Evolutionary conservation across 1,140 invertebrate species (phyloP).

Genomic region (Aleiodes sp.): DNA sequence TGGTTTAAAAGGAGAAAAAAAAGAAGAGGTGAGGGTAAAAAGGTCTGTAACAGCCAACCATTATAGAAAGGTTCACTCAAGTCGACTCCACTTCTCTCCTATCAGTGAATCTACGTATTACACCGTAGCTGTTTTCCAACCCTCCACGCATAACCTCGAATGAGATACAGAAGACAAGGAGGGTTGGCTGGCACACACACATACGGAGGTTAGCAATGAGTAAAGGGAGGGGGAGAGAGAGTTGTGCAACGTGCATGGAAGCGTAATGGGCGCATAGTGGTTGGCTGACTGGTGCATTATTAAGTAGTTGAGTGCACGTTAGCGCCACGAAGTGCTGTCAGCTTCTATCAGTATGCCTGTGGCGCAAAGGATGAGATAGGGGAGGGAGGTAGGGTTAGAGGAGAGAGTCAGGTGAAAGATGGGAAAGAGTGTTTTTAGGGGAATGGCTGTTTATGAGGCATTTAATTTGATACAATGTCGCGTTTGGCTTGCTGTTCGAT

Average conservation of each 20-base stretch:
- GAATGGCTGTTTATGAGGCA: neutral
- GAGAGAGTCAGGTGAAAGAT: no score
- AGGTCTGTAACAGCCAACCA: neutral
- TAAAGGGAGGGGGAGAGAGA: neutral
- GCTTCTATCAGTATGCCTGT: slow-evolving; percentile 45
- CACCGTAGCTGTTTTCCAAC: slow-evolving; percentile 1
- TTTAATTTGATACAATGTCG: neutral
- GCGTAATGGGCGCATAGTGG: slow-evolving; percentile 56
- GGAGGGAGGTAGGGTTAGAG: neutral
- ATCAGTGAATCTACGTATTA: neutral
- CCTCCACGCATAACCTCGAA: slow-evolving; percentile 5
- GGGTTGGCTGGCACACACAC: no score
- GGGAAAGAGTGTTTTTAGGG: neutral
- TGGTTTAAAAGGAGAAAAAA: neutral
- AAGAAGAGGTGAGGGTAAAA: neutral
- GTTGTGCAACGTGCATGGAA: slow-evolving; percentile 45
- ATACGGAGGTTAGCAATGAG: no score
- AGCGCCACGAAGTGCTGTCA: slow-evolving; percentile 51
- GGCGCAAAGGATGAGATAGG: neutral
- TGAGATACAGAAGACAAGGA: neutral
- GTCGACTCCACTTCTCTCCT: slow-evolving; percentile 8
- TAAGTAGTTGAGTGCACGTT: slow-evolving; percentile 59
- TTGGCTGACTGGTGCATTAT: slow-evolving; percentile 58
- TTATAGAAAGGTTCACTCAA: slow-evolving; percentile 4
- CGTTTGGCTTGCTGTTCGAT: no score